Percentiles rank a stretch among this genome's conserved stretches.
Evolutionary conservation across 1,140 invertebrate genomes (phyloP).

Genomic region (Teleopsis dalmanni): DNA sequence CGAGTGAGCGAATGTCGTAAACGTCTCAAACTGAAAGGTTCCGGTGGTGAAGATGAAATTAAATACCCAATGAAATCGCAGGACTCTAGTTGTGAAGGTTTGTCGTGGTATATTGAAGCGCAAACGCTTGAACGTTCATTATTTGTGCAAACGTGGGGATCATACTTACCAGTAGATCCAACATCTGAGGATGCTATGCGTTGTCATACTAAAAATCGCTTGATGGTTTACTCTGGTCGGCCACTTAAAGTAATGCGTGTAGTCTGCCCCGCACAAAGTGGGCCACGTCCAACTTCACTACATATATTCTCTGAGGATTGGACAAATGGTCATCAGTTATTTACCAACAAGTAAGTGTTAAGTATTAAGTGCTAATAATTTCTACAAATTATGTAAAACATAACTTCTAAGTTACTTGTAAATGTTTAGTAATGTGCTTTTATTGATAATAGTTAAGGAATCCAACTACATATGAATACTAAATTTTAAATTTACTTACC

Average conservation of each 20-base stretch:
- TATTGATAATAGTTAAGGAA: too few species aligned
- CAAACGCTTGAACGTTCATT: slow-evolving; percentile 61
- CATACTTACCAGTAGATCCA: slow-evolving; percentile 48
- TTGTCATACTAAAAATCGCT: slow-evolving; percentile 55
- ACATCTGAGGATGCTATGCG: slow-evolving; percentile 50
- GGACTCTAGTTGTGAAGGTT: slow-evolving; percentile 61
- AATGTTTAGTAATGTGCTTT: too few species aligned
- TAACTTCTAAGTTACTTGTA: too few species aligned
- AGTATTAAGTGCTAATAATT: background rate
- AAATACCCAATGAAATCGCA: slow-evolving; percentile 52
- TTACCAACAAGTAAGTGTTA: slow-evolving; percentile 40
- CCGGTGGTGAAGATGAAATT: slow-evolving; percentile 54
- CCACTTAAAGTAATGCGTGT: slow-evolving; percentile 59
- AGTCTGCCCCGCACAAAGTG: slow-evolving; percentile 64
- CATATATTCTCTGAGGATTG: slow-evolving; percentile 70
- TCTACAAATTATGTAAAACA: background rate
- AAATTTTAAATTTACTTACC: too few species aligned
- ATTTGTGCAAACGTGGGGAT: slow-evolving; percentile 67
- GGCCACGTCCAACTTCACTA: slow-evolving; percentile 57
- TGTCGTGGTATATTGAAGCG: slow-evolving; percentile 67
- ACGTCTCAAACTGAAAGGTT: slow-evolving; percentile 53
- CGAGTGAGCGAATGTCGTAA: slow-evolving; percentile 57
- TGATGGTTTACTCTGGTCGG: slow-evolving; percentile 57
- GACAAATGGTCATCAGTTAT: slow-evolving; percentile 46
- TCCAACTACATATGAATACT: too few species aligned